Evolutionary conservation across 2,797 vertebrate species (phyloP), one percentile per base, ranked within the genome.

Genomic region (Dryobates pubescens): DNA sequence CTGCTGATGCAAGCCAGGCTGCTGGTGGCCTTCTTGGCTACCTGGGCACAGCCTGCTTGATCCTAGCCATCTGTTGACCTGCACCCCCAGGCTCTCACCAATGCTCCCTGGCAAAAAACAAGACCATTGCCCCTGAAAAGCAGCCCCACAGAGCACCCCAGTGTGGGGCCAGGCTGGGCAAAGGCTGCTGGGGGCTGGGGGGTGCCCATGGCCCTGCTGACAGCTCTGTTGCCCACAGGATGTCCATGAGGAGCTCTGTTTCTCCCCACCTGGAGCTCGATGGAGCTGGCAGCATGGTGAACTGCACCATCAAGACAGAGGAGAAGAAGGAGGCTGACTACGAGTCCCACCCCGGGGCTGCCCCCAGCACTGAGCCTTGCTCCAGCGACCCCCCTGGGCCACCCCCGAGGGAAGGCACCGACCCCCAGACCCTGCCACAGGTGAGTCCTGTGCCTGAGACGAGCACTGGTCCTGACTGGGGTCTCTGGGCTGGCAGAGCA

Each of bases 171-270:
- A 1, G 45, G 36, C 71, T 63, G 82, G 72, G 10, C 26, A 22
- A 16, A 36, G 34, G 23, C 17, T 29, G 6, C 12, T 15, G 0
- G 0, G 1, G 8, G 3, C 23, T 0, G 0, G 3, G 38, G 38
- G 29, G 2, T 38, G 17, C 24, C 63, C 9, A 3, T 8, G 57
- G 27, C 86, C 22, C 3, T 15, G 63, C 64, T 92, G 75, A 92
- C 3, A 0, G 1, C 36, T 2, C 18, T 5, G 18, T 15, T 29
- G 19, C 29, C 89, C 11, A 0, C 92, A 99, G 99, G 98, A 99
- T 99, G 99, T 99, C 98, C 98, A 97, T 99, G 98, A 98, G 98
- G 97, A 98, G 98, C 97, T 98, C 98, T 27, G 83, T 97, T 94
- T 98, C 97, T 70, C 97, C 98, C 79, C 98, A 97, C 93, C 98